Evolutionary conservation across 2,888 invertebrate genomes (phyloP).

Genomic region (Ophioninae sp.): DNA sequence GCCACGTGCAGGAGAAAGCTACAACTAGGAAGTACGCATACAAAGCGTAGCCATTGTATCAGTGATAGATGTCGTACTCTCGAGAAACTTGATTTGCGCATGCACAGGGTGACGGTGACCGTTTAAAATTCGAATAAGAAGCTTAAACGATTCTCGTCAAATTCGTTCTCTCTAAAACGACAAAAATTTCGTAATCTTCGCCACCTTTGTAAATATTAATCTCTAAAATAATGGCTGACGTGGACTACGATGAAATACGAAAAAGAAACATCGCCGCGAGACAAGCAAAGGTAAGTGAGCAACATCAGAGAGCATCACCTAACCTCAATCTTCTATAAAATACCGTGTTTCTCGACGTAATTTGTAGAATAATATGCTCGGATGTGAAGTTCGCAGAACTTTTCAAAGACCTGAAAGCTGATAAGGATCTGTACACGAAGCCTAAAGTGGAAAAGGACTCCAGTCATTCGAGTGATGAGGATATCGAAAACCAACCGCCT

Average conservation of each 20-base stretch:
- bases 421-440: conserved; percentile 60
- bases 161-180: neutral
- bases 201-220: conserved; percentile 3
- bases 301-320: conserved; percentile 30
- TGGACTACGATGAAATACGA: conserved; percentile 74
- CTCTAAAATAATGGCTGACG: conserved; percentile 60
- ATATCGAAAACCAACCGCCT: conserved; percentile 67
- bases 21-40: too few relatives aligned
- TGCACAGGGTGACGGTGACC: conserved; percentile 4
- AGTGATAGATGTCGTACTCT: neutral
- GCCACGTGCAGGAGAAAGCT: too few relatives aligned
- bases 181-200: neutral
- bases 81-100: neutral
- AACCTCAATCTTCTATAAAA: conserved; percentile 43
- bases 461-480: conserved; percentile 43
- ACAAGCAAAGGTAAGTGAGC: conserved; percentile 73
- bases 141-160: neutral
- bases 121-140: conserved; percentile 21
- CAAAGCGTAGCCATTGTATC: too few relatives aligned
- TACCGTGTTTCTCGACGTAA: conserved; percentile 8
- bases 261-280: conserved; percentile 76
- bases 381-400: conserved; percentile 72
- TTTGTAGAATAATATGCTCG: neutral
- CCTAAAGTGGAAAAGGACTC: conserved; percentile 52
- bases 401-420: conserved; percentile 69